Evolutionary conservation across 2,113 vertebrate genomes (phyloP).

Genomic region (Chitala chitala): DNA sequence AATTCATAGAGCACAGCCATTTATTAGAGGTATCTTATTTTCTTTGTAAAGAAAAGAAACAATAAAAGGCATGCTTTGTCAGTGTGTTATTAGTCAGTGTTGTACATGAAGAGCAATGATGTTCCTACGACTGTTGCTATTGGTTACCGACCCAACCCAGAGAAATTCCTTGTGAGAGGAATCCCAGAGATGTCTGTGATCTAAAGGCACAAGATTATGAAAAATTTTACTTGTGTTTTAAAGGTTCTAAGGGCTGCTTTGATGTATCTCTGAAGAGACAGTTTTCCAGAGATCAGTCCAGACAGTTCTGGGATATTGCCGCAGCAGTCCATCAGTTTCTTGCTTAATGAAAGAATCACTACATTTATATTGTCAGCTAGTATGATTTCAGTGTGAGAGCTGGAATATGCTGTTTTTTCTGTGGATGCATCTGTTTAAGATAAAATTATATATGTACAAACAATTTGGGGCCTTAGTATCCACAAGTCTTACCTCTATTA

Average conservation of each 20-base stretch:
- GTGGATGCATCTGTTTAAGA: background rate
- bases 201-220: background rate
- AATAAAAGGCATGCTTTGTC: conserved; percentile 13
- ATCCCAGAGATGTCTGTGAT: conserved; percentile 18
- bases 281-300: background rate
- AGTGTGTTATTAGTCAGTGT: background rate
- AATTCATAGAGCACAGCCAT: conserved; percentile 1
- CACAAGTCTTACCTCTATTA: too few relatives aligned
- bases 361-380: background rate
- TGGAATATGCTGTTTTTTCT: background rate
- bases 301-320: background rate
- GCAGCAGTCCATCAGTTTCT: conserved; percentile 8
- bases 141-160: conserved; percentile 10
- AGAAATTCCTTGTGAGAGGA: conserved; percentile 12
- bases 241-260: conserved; percentile 15
- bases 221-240: conserved; percentile 17
- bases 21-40: background rate
- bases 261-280: conserved; percentile 11
- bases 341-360: conserved; percentile 4
- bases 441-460: too few relatives aligned
- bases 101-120: background rate
- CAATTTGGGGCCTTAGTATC: too few relatives aligned
- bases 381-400: background rate
- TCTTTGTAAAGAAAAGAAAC: background rate
- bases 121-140: conserved; percentile 10